Base-by-base conservation (phyloP, 2,113 vertebrate genomes). In the Chaetorhynchus papuensis region DNA sequence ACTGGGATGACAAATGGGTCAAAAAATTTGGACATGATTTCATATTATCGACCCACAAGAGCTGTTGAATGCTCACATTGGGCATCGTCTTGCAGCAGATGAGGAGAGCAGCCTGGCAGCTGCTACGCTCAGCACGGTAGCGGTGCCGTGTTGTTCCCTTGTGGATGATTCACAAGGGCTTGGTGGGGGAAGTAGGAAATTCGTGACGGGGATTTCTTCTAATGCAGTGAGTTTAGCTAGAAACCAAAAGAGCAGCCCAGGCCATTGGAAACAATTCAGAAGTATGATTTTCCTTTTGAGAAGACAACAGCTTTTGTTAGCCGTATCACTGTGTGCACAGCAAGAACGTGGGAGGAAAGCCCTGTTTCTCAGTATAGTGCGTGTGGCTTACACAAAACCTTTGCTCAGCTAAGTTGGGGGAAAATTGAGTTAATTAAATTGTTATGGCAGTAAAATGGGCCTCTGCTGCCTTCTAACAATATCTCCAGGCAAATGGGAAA, bases 401-500 rank as follows among this genome's bases (percentile, higher is more conserved):
- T 83, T 89, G 52, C 80, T 81, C 72, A 59, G 47, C 86, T 84
- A 75, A 22, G 39, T 1, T 81, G 64, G 52, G 52, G 56, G 15
- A 64, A 93, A 92, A 93, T 44, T 0, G 60, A 89, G 69, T 89
- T 93, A 93, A 97, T 90, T 90, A 88, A 83, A 80, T 68, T 66
- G 53, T 28, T 64, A 81, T 22, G 60, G 93, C 3, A 2, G 54
- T 78, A 84, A 90, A 95, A 92, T 4, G 13, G 52, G 83, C 68
- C 44, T 97, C 65, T 89, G 63, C 56, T 86, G 56, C 52, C 86
- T 95, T 94, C 93, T 84, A 75, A 90, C 86, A 95, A 54, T 78
- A 81, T 66, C 89, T 93, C 64, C 91, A 87, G 96, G 95, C 86
- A 90, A 94, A 92, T 30, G 52, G 83, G 76, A 92, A 97, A 96